phyloP scores from a whole-genome alignment of 2,888 invertebrate genomes.

The Brachyopa scutellaris region DNA sequence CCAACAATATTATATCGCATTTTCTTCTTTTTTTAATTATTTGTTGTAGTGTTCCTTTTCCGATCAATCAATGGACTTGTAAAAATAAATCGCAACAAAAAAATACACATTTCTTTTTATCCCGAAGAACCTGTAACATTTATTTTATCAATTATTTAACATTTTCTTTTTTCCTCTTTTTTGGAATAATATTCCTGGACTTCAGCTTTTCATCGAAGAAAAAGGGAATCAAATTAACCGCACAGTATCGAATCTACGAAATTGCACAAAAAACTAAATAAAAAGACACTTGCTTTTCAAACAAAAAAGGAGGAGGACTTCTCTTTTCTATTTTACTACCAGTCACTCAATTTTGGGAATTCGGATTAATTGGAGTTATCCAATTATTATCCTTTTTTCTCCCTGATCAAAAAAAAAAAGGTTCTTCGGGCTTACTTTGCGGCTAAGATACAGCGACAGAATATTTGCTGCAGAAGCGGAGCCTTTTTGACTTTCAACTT shows the following conservation, averaged over 20 bases:
- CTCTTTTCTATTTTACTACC: slow-evolving; percentile 35
- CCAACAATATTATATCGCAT: slow-evolving; percentile 43
- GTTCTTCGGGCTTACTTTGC: slow-evolving; percentile 58
- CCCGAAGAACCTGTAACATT: slow-evolving; percentile 61
- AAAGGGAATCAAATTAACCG: slow-evolving; percentile 33
- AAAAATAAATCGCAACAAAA: background rate
- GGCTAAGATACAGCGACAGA: slow-evolving; percentile 40
- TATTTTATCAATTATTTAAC: slow-evolving; percentile 3
- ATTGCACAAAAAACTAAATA: slow-evolving; percentile 54
- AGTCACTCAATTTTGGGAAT: slow-evolving; percentile 38
- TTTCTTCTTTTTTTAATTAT: slow-evolving; percentile 41
- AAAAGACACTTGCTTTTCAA: slow-evolving; percentile 60
- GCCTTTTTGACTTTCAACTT: slow-evolving; percentile 58
- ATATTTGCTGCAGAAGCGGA: slow-evolving; percentile 50
- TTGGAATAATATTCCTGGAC: slow-evolving; percentile 45
- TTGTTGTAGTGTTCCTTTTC: slow-evolving; percentile 31
- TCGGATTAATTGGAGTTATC: slow-evolving; percentile 31
- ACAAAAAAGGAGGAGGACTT: slow-evolving; percentile 29
- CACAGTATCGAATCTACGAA: slow-evolving; percentile 42
- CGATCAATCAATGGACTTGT: background rate
- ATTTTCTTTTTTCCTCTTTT: slow-evolving; percentile 38
- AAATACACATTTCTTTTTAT: slow-evolving; percentile 14
- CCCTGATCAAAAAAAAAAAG: slow-evolving; percentile 40
- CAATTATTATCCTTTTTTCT: slow-evolving; percentile 35
- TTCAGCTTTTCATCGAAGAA: slow-evolving; percentile 42